Percentiles rank a stretch among this genome's conserved stretches.
phyloP scores from a whole-genome alignment of 2,113 vertebrate species.

The Actinemys pallida region DNA sequence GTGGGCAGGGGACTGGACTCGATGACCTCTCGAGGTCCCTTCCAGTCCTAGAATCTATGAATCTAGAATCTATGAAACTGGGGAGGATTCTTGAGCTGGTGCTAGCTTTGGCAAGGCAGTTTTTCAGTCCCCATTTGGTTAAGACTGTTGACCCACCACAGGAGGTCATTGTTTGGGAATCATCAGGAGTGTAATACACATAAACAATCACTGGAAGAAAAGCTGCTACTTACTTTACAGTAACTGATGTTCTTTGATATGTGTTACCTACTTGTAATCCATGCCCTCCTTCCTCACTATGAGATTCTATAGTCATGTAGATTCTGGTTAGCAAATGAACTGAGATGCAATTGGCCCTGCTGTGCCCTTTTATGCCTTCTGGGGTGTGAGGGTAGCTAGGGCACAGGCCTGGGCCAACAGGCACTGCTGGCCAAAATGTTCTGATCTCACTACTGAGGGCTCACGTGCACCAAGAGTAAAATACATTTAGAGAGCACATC shows the following conservation, averaged over 20 bases:
- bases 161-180: not conserved
- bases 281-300: not conserved
- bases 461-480: not conserved
- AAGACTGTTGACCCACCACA: not conserved
- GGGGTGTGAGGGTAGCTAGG: not conserved
- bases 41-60: too few relatives aligned
- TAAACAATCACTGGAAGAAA: not conserved
- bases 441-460: not conserved
- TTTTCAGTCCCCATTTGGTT: not conserved
- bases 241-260: not conserved
- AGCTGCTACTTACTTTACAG: not conserved
- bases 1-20: too few relatives aligned
- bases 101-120: not conserved
- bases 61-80: too few relatives aligned
- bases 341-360: not conserved
- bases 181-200: too few relatives aligned
- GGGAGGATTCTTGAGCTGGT: not conserved
- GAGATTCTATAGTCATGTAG: not conserved
- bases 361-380: not conserved
- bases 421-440: not conserved
- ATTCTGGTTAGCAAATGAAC: not conserved
- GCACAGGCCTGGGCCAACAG: not conserved
- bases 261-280: not conserved
- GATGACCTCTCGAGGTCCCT: too few relatives aligned
- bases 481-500: not conserved